Base-by-base conservation (phyloP, 2,888 invertebrate species). In the Drosophila macrospina region DNA sequence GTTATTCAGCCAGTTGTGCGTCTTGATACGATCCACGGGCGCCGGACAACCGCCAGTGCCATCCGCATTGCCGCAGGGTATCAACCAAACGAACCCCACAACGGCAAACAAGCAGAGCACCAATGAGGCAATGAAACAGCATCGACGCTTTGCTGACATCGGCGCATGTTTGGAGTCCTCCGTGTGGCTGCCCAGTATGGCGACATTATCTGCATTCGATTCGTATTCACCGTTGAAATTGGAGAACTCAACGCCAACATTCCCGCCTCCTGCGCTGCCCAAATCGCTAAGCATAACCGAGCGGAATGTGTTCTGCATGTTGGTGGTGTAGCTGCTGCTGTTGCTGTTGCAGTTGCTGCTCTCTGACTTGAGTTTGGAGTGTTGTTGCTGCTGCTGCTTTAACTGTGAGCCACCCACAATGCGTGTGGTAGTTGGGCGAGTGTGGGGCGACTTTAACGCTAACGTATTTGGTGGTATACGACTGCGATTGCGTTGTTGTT, bases 81-180 rank as follows among this genome's bases (percentile, higher is more conserved):
- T 94, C 5, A 95, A 94, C 95, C 95, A 96, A 5, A 96, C 92
- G 89, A 96, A 97, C 85, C 95, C 93, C 41, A 96, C 92, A 50
- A 96, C 94, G 6, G 95, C 95, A 64, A 95, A 92, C 68, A 96
- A 91, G 89, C 96, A 97, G 52, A 95, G 90, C 44, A 96, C 90
- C 72, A 97, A 94, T 0, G 97, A 97, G 8, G 94, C 92, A 15
- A 95, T 92, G 78, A 97, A 95, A 39, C 95, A 95, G 69, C 94
- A 93, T 70, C 95, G 94, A 11, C 96, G 94, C 36, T 94, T 90
- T 16, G 94, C 93, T 0, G 96, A 95, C 95, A 96, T 95, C 48
- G 92, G 91, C 68, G 26, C n/a, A 0, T 91, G 92, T 5, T 93
- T 93, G 8, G 91, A 82, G 68, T 93, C 93, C 0, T 93, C 93